Percentiles rank a stretch among this genome's conserved stretches.
These are phyloP conservation scores for Aphis craccivora DNA, from an alignment of 1,140 invertebrate species.

Conservation along the genomic window DNA sequence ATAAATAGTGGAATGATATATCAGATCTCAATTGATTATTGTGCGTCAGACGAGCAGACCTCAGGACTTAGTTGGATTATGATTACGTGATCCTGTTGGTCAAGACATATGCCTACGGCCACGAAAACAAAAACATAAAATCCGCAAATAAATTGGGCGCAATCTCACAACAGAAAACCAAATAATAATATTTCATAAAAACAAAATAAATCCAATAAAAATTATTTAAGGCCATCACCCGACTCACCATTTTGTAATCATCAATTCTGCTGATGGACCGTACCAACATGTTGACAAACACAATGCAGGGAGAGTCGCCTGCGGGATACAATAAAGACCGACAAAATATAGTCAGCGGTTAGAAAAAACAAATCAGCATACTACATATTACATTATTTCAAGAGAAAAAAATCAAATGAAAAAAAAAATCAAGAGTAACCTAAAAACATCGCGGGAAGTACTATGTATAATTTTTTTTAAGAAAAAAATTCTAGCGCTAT, in stretches of 20 bases:
- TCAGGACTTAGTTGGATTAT: not conserved
- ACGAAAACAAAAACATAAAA: conserved; percentile 50
- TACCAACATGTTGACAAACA: conserved; percentile 91
- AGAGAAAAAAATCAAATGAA: conserved; percentile 43
- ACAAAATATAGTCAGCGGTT: conserved; percentile 52
- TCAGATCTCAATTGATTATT: conserved; percentile 26
- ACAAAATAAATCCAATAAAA: conserved; percentile 50
- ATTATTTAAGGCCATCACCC: conserved; percentile 59
- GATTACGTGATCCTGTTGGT: conserved; percentile 45
- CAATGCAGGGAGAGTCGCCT: conserved; percentile 73
- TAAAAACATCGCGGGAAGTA: conserved; percentile 42
- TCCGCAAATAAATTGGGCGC: conserved; percentile 56
- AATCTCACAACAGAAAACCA: conserved; percentile 56
- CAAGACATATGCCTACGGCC: conserved; percentile 48
- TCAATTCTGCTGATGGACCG: conserved; percentile 98
- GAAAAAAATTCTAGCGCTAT: conserved; percentile 41
- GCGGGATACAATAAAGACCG: conserved; percentile 62
- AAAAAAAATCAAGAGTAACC: conserved; percentile 43
- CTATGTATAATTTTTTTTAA: conserved; percentile 23
- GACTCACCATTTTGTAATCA: conserved; percentile 98
- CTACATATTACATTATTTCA: conserved; percentile 44
- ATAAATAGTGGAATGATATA: not conserved
- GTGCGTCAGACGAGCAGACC: conserved; percentile 30
- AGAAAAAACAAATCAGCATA: conserved; percentile 40
- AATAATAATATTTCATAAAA: conserved; percentile 56